These are phyloP conservation scores for Acipenser oxyrinchus DNA, from an alignment of 2,797 vertebrate genomes.

Conservation along the genomic window DNA sequence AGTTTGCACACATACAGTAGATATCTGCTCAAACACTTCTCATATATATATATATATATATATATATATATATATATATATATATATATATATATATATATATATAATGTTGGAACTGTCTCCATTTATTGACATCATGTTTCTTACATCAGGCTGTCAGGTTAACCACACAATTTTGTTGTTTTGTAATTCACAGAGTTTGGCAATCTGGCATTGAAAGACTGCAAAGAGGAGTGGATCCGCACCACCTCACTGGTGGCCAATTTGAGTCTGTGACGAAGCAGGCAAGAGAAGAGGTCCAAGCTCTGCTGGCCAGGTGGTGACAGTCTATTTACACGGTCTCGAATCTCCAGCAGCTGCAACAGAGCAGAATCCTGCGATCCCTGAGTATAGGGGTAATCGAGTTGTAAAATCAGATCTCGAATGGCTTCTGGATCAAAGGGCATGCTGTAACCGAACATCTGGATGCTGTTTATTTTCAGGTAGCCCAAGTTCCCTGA, in stretches of 20 bases:
- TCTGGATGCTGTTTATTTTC: constrained; percentile 96
- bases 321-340: constrained; percentile 89
- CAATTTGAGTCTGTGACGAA: constrained; percentile 89
- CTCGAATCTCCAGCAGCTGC: constrained; percentile 85
- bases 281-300: constrained; percentile 89
- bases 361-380: constrained; percentile 91
- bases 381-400: constrained; percentile 92
- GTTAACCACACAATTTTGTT: constrained; percentile 96
- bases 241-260: constrained; percentile 87
- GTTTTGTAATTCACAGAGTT: constrained; percentile 90
- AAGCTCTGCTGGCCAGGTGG: constrained; percentile 80
- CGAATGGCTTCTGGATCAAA: constrained; percentile 93
- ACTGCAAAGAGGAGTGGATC: constrained; percentile 85
- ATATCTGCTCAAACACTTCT: too few relatives aligned
- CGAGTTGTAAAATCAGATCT: constrained; percentile 89
- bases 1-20: not conserved
- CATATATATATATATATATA: too few relatives aligned
- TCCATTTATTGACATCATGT: constrained; percentile 55
- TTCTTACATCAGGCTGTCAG: constrained; percentile 44
- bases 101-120: not conserved
- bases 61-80: too few relatives aligned
- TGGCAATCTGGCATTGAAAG: constrained; percentile 83
- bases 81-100: not conserved
- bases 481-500: constrained; percentile 89
- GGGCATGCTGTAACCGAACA: constrained; percentile 98